phyloP scores from a whole-genome alignment of 2,888 invertebrate genomes.

The Nemotelus pantherinus region DNA sequence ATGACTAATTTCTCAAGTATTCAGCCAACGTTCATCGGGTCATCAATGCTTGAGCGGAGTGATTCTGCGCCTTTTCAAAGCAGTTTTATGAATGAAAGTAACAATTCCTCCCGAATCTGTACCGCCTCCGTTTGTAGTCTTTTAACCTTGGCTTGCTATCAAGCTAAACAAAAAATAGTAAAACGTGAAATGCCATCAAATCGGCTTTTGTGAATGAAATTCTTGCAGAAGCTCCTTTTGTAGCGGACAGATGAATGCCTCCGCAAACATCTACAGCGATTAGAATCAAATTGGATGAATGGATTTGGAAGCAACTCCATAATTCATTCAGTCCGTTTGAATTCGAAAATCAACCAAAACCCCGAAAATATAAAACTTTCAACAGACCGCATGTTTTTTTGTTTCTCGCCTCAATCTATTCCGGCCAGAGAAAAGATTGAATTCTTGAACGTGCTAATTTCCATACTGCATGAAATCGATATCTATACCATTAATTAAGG shows the following conservation, averaged over 20 bases:
- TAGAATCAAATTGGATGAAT: conserved; percentile 6
- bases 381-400: not conserved
- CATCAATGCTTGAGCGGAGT: not conserved
- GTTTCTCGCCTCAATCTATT: not conserved
- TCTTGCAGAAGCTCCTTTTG: not conserved
- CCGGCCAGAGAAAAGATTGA: conserved; percentile 6
- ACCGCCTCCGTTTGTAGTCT: not conserved
- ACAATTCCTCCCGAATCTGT: not conserved
- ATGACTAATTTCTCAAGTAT: not conserved
- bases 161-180: not conserved
- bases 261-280: not conserved
- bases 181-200: not conserved
- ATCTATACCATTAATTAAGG: conserved; percentile 29
- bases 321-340: conserved; percentile 14
- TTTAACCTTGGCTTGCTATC: not conserved
- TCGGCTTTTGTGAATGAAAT: not conserved
- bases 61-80: not conserved
- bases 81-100: conserved; percentile 10
- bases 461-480: conserved; percentile 41
- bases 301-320: conserved; percentile 9
- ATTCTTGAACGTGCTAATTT: conserved; percentile 41
- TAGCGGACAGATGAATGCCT: too few species aligned
- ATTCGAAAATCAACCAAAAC: conserved; percentile 10
- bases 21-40: not conserved
- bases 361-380: not conserved